Base-by-base conservation (phyloP, 2,113 vertebrate genomes). In the Chloebia gouldiae region DNA sequence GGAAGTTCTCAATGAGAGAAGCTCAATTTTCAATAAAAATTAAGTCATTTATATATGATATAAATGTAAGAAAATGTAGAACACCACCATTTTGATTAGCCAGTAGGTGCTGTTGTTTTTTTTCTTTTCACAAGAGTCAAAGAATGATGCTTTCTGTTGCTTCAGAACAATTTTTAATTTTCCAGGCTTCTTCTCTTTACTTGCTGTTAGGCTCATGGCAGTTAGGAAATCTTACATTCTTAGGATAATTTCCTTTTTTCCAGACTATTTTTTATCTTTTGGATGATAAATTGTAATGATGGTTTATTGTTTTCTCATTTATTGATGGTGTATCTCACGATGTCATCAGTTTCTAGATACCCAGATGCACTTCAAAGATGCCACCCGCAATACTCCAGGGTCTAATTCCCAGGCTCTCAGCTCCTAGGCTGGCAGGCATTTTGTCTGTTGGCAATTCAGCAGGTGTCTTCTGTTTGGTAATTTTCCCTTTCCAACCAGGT, bases 351-450 rank as follows among this genome's bases (percentile, higher is more conserved):
- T 72, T 86, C 42, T 78, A 31, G 23, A 27, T 10, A 33, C 7
- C 3, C 35, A 70, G 33, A 28, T n/a, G 9, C 31, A 44, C 51
- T 35, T 50, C 45, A 60, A 60, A 84, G 40, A 44, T 25, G 10
- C 5, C 13, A 65, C 8, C 9, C 8, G 6, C 0, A 3, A 28
- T 44, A 68, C 7, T 59, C 15, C 59, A 11, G 24, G 30, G 8
- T 72, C 49, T 27, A 11, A 25, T 63, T 92, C 24, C 33, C 23
- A 65, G 28, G 15, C 11, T 33, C 9, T 33, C 42, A 56, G 14
- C 11, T 45, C 40, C 18, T 24, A 53, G 33, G 16, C 30, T 63
- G 33, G 10, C 27, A 50, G 33, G 27, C 2, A 33, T 65, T 57
- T 72, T 57, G 14, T 37, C 18, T 44, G 5, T 5, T 42, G 13